Evolutionary conservation across 2,888 invertebrate genomes (phyloP).

Genomic region (Punctoribates punctum): DNA sequence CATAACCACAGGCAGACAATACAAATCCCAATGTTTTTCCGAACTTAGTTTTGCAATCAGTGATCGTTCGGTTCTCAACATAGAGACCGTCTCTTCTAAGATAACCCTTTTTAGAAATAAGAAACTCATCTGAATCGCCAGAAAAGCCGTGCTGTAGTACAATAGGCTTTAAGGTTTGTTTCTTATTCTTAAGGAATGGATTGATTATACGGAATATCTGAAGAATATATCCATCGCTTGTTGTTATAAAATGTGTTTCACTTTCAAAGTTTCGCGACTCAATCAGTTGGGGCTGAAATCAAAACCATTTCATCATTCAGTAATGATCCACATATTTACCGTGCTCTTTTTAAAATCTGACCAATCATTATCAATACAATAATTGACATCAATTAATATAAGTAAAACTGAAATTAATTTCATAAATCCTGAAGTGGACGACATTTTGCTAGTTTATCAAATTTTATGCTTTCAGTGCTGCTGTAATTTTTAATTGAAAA

Average conservation of each 20-base stretch:
- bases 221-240: slow-evolving; percentile 31
- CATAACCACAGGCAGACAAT: slow-evolving; percentile 51
- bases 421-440: no score
- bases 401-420: no score
- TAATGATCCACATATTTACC: no score
- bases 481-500: no score
- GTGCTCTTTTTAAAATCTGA: no score
- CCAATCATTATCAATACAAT: no score
- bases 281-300: slow-evolving; percentile 3
- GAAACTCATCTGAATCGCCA: not conserved
- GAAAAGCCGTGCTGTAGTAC: slow-evolving; percentile 16
- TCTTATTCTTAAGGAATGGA: not conserved
- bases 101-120: not conserved
- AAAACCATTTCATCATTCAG: not conserved
- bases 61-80: not conserved
- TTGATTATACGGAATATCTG: slow-evolving; percentile 30
- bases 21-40: slow-evolving; percentile 46
- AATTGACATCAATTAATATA: no score
- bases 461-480: no score
- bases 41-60: not conserved
- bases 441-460: no score
- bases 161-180: not conserved
- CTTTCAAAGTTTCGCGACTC: slow-evolving; percentile 22
- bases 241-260: slow-evolving; percentile 29
- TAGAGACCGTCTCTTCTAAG: not conserved